Base-by-base conservation (phyloP, 2,797 vertebrate species). In the Diplodus puntazzo region DNA sequence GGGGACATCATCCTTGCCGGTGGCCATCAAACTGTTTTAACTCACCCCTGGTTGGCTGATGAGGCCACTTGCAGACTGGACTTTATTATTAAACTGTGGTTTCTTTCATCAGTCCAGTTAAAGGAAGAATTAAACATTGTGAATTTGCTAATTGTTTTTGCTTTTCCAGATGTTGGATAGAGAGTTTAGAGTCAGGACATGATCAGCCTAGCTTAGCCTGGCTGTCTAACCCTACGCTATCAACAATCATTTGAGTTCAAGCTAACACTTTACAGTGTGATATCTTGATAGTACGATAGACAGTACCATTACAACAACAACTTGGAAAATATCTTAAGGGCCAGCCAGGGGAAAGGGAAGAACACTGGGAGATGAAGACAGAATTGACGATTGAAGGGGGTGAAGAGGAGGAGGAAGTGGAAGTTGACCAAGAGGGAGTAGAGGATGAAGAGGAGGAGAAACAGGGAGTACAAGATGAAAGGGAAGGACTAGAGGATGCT, bases 401-500 rank as follows among this genome's bases (percentile, higher is more conserved):
- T 45, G 55, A 68, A 58, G 58, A 77, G 2, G 45, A 75, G 21
- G 69, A 79, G 66, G 61, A 64, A 48, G 60, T 30, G 52, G 45
- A 39, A 75, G 59, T 60, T 69, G 76, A 58, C 75, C 58, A 30
- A 67, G 55, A 75, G 52, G 53, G 63, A 82, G 69, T 11, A 64
- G 59, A 71, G 43, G 68, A 81, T 74, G 73, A 74, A 72, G 65
- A 67, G 23, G 30, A 55, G 11, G 23, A 63, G 65, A 55, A 57
- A 20, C 20, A 69, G n/a, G 49, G 34, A 72, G 71, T 8, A 14
- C 11, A 60, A 30, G 58, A 77, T 68, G 23, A 86, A 87, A 82
- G 53, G 13, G 21, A 79, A 73, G 43, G 63, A 66, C 0, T 42
- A 58, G 63, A 64, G 55, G 64, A 67, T 68, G 63, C 42, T 25